Percentiles rank a stretch among this genome's conserved stretches.
Conservation (phyloP, 2,888 invertebrate genomes). For the Furcula furcula region DNA sequence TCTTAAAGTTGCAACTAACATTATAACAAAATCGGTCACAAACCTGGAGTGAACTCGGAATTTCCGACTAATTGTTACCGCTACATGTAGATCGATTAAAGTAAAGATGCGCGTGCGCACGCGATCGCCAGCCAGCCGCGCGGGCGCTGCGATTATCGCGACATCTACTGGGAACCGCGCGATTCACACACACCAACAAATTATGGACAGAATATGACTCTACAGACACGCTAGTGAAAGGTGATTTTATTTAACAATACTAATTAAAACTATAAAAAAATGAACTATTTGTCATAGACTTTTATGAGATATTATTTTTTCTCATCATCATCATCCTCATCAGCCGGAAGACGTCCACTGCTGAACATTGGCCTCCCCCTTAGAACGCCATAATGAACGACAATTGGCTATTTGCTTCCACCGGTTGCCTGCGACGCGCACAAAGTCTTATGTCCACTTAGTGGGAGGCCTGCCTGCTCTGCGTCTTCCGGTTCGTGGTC, state of each 20-base stretch:
- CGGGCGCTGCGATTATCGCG: constrained; percentile 32
- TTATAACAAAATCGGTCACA: background rate
- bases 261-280: background rate
- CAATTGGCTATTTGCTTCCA: no score
- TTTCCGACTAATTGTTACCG: constrained; percentile 20
- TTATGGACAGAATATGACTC: constrained; percentile 19
- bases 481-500: no score
- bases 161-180: constrained; percentile 46
- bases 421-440: no score
- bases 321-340: no score
- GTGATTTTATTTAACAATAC: background rate
- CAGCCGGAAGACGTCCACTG: no score
- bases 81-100: constrained; percentile 12
- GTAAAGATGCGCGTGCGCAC: constrained; percentile 28
- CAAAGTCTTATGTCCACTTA: no score
- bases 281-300: no score
- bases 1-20: no score
- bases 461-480: no score
- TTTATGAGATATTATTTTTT: no score
- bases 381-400: no score
- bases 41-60: background rate
- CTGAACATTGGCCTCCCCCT: no score
- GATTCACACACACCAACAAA: constrained; percentile 37
- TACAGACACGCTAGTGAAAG: constrained; percentile 14
- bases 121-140: constrained; percentile 25